Evolutionary conservation across 2,797 vertebrate genomes (phyloP), one percentile per base, ranked within the genome.

Genomic region (Ptychadena robeensis): DNA sequence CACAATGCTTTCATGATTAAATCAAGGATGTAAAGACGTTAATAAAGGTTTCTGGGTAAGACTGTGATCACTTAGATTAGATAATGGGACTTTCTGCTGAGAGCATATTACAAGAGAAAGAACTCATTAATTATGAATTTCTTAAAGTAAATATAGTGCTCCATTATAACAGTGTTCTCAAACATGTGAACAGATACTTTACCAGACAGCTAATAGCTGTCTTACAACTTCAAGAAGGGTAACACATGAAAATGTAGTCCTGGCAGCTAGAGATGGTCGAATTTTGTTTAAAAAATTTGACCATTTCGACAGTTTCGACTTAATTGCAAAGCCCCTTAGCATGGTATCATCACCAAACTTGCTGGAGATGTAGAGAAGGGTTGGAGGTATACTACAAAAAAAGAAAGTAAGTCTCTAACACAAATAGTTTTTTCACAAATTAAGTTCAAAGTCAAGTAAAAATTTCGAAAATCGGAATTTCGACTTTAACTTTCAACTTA

Each of bases 41-140:
- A 87, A 86, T 87, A 86, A 89, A 87, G 35, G n/a, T 32, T 70
- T 85, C 88, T 88, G 71, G 86, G 53, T 85, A 79, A 78, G 83
- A 76, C 61, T 86, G 64, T 37, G 86, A 83, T 85, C 88, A 77
- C 70, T 86, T 40, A 72, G 72, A 88, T 72, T 77, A 88, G 84
- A 86, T 87, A 83, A 76, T 65, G 57, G 83, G 67, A 57, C 65
- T 48, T 79, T 85, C 57, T 38, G 82, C 48, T 63, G 83, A 88
- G 65, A 87, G 59, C 0, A 68, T 71, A 63, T 35, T 83, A 70
- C 72, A n/a, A 82, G 22, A 65, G 1, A 64, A 67, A 10, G 61
- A 85, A 53, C 27, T 85, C 89, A 85, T 85, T 71, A 85, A 85
- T 85, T 76, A 85, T 88, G 44, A 79, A 87, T 88, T 91, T 88